Evolutionary conservation across 1,140 invertebrate species (phyloP).

Genomic region (Drosophila subobscura): DNA sequence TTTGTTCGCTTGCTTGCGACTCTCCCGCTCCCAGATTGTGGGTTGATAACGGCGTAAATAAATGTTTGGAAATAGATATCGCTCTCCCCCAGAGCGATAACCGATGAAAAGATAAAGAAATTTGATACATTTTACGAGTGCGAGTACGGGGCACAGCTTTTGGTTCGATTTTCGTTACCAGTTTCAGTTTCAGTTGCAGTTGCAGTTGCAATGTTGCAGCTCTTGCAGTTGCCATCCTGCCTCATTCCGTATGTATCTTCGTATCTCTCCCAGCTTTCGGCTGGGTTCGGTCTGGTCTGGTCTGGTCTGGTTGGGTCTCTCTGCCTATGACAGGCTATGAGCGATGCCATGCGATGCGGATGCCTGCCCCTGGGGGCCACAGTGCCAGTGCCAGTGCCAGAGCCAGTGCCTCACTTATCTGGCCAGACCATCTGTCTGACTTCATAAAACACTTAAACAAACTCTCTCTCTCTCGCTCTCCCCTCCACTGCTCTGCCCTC

Average conservation of each 20-base stretch:
- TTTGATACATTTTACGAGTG: constrained; percentile 18
- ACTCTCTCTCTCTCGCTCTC: neutral
- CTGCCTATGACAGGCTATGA: constrained; percentile 69
- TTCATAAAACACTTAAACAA: constrained; percentile 77
- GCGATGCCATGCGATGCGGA: constrained; percentile 32
- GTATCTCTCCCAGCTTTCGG: constrained; percentile 44
- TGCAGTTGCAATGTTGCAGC: neutral
- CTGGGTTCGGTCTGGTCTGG: constrained; percentile 10
- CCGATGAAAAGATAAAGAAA: constrained; percentile 31
- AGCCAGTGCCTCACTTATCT: constrained; percentile 59
- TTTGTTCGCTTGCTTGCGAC: too few relatives aligned
- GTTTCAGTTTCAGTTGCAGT: neutral
- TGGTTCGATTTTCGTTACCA: neutral
- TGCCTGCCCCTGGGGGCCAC: neutral
- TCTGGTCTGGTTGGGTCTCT: constrained; percentile 9
- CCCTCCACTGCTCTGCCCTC: neutral
- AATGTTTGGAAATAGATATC: constrained; percentile 35
- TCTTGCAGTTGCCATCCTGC: constrained; percentile 1
- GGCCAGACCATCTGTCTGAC: constrained; percentile 64
- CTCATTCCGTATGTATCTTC: constrained; percentile 62
- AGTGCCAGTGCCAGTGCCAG: neutral
- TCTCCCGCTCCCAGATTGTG: constrained; percentile 4
- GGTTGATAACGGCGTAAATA: constrained; percentile 34
- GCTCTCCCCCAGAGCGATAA: constrained; percentile 29
- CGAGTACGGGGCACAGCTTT: neutral